Evolutionary conservation across 2,888 invertebrate species (phyloP).

Genomic region (Alentia gelatinosa): DNA sequence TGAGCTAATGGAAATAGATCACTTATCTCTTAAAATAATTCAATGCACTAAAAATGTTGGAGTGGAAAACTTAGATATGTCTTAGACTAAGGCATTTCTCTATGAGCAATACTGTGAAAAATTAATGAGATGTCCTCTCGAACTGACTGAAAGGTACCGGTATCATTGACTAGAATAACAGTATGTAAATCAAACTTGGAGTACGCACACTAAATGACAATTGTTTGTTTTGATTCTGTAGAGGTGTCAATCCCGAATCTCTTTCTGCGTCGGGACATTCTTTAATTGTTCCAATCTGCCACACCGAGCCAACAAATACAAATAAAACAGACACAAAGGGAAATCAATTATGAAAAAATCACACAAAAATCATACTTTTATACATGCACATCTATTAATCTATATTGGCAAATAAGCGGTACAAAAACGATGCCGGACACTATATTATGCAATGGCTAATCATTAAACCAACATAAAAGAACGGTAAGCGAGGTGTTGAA

Average conservation of each 20-base stretch:
- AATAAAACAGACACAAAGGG: constrained; percentile 16
- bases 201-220: constrained; percentile 50
- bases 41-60: too few species aligned
- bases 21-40: too few species aligned
- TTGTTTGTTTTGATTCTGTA: constrained; percentile 37
- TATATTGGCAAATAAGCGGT: neutral
- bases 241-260: constrained; percentile 13
- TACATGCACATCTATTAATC: neutral
- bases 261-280: neutral
- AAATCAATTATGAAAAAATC: neutral
- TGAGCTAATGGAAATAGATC: too few species aligned
- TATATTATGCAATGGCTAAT: too few species aligned
- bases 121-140: too few species aligned
- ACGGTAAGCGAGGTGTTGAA: too few species aligned
- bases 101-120: too few species aligned
- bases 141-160: neutral
- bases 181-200: neutral
- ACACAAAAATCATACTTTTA: neutral
- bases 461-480: too few species aligned
- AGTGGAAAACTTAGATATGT: too few species aligned
- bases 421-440: too few species aligned
- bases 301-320: neutral
- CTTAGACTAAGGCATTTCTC: too few species aligned
- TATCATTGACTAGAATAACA: neutral
- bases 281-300: constrained; percentile 35